Base-by-base conservation (phyloP, 2,113 vertebrate species). In the Oriolus oriolus region DNA sequence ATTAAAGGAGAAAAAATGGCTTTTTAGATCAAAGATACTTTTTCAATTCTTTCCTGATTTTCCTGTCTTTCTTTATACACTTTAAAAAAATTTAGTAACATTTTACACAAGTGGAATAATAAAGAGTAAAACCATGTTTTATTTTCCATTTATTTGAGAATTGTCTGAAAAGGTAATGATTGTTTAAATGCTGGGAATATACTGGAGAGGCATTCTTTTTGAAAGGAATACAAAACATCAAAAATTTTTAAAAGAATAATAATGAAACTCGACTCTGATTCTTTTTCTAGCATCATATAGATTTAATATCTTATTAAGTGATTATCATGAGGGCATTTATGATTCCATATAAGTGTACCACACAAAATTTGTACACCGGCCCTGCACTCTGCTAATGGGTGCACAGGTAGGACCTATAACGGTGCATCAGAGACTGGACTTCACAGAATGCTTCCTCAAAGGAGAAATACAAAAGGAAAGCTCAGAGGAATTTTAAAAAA, bases 141-240 rank as follows among this genome's bases (percentile, higher is more conserved):
- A 84, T 74, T 91, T 96, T 76, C 60, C 53, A 94, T 45, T 90
- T 96, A 86, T 96, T 91, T 96, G 78, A 76, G 63, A 90, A 92
- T 57, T 95, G 10, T 73, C 79, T 93, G 65, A 93, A 96, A 96
- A 92, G 31, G 87, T 50, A 96, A 94, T 87, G 42, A 31, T 80
- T 90, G 78, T 70, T 64, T 74, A 95, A 95, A 93, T 60, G 28
- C 31, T 61, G 60, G 56, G 74, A 86, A 75, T 87, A 35, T 79
- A 79, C 19, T n/a, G 61, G 37, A n/a, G 28, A 71, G 22, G 2
- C 24, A 69, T 57, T 71, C 33, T 54, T 81, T 41, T 61, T 76
- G 60, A 83, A 63, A 65, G 13, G 30, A 82, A 27, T 63, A 84
- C 4, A 20, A 86, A 89, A 41, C 16, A 61, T 27, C 1, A 37